phyloP scores from a whole-genome alignment of 1,140 invertebrate species.

The Pseudomyrmex flavicornis region DNA sequence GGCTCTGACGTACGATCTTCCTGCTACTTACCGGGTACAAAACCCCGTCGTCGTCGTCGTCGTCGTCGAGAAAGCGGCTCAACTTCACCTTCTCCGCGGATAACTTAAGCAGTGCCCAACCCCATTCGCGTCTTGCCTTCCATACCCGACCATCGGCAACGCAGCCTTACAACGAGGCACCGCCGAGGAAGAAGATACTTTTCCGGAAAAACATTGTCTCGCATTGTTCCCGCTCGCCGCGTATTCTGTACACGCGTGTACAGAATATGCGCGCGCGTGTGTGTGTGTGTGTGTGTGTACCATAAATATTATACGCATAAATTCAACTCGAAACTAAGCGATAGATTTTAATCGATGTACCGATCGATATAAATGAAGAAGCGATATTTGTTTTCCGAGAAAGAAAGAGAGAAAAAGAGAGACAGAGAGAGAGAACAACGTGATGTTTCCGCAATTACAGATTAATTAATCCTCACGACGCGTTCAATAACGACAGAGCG shows the following conservation, averaged over 20 bases:
- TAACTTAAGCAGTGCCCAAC: slow-evolving; percentile 68
- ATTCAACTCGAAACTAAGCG: too few species aligned
- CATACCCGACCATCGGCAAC: slow-evolving; percentile 44
- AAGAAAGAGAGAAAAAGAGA: neutral
- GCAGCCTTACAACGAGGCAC: slow-evolving; percentile 6
- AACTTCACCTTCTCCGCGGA: slow-evolving; percentile 48
- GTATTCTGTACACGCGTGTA: neutral
- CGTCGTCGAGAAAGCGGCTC: slow-evolving; percentile 8
- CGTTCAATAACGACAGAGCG: slow-evolving; percentile 24
- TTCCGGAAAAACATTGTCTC: slow-evolving; percentile 26
- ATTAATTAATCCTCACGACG: slow-evolving; percentile 38
- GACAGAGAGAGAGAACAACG: neutral
- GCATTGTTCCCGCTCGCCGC: slow-evolving; percentile 7
- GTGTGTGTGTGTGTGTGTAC: too few species aligned
- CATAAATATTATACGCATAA: too few species aligned
- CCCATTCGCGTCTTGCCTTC: slow-evolving; percentile 33
- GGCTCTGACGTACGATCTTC: slow-evolving; percentile 73
- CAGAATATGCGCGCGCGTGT: neutral
- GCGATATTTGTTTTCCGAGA: neutral
- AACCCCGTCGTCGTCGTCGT: slow-evolving; percentile 46
- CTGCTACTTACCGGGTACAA: slow-evolving; percentile 71
- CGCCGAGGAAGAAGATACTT: slow-evolving; percentile 32
- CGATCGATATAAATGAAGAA: too few species aligned
- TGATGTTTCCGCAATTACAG: slow-evolving; percentile 8
- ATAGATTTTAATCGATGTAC: too few species aligned